These are phyloP conservation scores for Nansenia antarctica DNA, from an alignment of 2,113 vertebrate species.

Conservation along the genomic window DNA sequence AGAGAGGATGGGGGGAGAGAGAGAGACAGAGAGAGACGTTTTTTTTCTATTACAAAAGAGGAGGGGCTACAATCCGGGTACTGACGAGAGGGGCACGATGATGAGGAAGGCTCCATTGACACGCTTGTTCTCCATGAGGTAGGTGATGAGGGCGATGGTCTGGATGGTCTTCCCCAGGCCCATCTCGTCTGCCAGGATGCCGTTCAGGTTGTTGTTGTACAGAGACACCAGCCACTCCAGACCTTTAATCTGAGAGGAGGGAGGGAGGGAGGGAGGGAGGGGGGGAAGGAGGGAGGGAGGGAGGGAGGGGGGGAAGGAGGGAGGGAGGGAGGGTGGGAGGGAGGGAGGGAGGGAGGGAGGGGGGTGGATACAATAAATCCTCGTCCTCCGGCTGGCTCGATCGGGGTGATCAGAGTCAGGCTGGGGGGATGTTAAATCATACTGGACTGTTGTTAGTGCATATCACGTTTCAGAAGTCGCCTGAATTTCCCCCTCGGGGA, in stretches of 20 bases:
- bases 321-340: not conserved
- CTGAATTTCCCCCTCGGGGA: too few species aligned
- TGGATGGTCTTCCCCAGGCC: conserved; percentile 97
- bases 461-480: too few species aligned
- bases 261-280: not conserved
- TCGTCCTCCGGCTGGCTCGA: too few species aligned
- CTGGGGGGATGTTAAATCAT: too few species aligned
- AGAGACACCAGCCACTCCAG: conserved; percentile 95
- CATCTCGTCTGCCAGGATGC: conserved; percentile 96
- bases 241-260: conserved; percentile 83
- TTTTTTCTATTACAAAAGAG: too few species aligned
- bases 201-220: conserved; percentile 97
- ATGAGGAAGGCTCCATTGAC: conserved; percentile 98
- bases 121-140: conserved; percentile 98
- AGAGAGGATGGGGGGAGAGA: too few species aligned
- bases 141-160: conserved; percentile 95
- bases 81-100: conserved; percentile 96
- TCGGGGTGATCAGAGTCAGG: too few species aligned
- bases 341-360: not conserved
- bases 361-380: too few species aligned
- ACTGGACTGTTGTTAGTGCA: too few species aligned
- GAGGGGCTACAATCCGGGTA: not conserved
- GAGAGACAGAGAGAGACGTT: not conserved
- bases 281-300: too few species aligned
- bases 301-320: not conserved